These are phyloP conservation scores for Clavelina lepadiformis DNA, from an alignment of 23 tunicate species.

Conservation along the genomic window DNA sequence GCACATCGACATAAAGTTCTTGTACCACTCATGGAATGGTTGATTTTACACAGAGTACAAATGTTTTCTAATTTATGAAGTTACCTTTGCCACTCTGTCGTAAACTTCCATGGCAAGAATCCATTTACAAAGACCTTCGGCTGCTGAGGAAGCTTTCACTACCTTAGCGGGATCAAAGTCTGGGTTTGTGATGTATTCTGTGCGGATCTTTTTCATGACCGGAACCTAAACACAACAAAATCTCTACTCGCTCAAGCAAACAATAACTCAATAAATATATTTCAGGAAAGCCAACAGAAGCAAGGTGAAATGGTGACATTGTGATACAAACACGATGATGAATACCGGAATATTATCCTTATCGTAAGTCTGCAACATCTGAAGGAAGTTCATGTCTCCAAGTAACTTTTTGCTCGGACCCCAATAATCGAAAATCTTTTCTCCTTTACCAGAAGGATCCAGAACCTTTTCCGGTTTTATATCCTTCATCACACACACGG, in stretches of 20 bases:
- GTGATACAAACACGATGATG: background rate
- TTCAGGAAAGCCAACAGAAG: background rate
- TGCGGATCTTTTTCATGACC: conserved; percentile 90
- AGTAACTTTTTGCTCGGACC: conserved; percentile 94
- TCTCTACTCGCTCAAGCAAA: background rate
- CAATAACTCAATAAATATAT: background rate
- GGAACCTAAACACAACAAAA: conserved; percentile 46
- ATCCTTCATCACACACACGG: conserved; percentile 95
- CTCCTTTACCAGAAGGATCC: conserved; percentile 92
- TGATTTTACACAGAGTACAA: too few relatives aligned
- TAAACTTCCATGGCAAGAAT: conserved; percentile 98
- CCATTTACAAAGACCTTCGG: conserved; percentile 99
- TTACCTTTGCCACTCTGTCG: conserved; percentile 95
- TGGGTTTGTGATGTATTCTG: conserved; percentile 90
- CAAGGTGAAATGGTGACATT: background rate
- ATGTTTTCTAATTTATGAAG: too few relatives aligned
- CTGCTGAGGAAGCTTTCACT: conserved; percentile 92
- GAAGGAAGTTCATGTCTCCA: conserved; percentile 91
- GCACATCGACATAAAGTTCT: too few relatives aligned
- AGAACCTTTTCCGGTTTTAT: conserved; percentile 91
- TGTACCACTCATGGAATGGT: too few relatives aligned
- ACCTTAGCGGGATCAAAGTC: conserved; percentile 96
- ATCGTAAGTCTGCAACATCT: conserved; percentile 73
- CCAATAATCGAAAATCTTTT: conserved; percentile 97
- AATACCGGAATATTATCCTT: conserved; percentile 91